phyloP scores from a whole-genome alignment of 2,113 vertebrate genomes.

The Poicephalus meyeri region DNA sequence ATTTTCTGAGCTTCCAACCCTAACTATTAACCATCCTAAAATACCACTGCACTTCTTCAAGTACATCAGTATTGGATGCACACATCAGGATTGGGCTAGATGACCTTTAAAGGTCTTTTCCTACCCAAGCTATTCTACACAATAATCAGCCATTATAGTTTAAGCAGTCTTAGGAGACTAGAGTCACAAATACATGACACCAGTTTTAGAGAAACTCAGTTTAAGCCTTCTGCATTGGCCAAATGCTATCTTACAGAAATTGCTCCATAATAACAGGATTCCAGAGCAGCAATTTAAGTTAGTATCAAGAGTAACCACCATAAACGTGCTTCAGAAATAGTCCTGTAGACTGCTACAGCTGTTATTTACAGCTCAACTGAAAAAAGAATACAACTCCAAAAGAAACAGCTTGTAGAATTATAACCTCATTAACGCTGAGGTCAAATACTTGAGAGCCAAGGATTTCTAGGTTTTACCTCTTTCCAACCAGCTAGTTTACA shows the following conservation, averaged over 20 bases:
- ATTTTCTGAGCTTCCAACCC: too few relatives aligned
- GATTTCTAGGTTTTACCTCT: neutral
- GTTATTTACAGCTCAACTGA: neutral
- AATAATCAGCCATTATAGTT: neutral
- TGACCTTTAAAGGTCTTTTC: neutral
- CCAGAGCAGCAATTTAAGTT: neutral
- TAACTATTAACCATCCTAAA: too few relatives aligned
- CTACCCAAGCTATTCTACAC: neutral
- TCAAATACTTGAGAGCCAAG: neutral
- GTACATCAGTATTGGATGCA: rapidly evolving
- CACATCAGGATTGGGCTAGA: neutral
- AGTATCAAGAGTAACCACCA: neutral
- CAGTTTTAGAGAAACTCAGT: neutral
- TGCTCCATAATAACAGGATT: neutral
- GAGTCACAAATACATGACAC: neutral
- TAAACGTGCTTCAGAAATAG: neutral
- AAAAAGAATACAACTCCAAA: neutral
- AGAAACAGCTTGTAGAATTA: neutral
- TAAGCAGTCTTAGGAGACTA: neutral
- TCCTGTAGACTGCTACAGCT: neutral
- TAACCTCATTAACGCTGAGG: neutral
- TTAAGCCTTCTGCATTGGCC: neutral
- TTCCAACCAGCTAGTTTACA: neutral
- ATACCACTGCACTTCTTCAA: neutral
- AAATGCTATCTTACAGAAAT: neutral